These are phyloP conservation scores for Nephrotoma flavescens DNA, from an alignment of 2,888 invertebrate genomes.

Conservation along the genomic window DNA sequence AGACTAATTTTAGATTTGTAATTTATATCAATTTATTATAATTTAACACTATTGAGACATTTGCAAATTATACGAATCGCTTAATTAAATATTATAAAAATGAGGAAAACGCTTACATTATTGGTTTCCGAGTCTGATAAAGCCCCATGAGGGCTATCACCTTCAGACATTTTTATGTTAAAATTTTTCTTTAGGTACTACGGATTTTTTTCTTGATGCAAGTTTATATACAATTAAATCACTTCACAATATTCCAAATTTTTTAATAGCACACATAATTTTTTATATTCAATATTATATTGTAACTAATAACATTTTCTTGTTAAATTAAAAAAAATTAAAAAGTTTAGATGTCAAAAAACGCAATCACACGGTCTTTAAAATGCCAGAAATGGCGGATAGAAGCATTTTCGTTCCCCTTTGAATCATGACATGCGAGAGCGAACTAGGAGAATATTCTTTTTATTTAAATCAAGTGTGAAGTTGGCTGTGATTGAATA, in stretches of 20 bases:
- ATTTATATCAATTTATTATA: neutral
- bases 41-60: neutral
- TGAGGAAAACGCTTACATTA: conserved; percentile 10
- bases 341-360: conserved; percentile 8
- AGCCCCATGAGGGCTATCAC: neutral
- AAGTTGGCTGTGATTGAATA: neutral
- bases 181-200: neutral
- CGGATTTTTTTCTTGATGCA: neutral
- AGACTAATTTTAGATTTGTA: neutral
- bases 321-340: neutral
- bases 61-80: neutral
- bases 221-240: neutral
- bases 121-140: conserved; percentile 10
- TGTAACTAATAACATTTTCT: neutral
- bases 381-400: conserved; percentile 14
- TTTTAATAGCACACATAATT: neutral
- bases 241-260: neutral
- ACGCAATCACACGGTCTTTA: conserved; percentile 13
- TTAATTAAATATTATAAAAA: neutral
- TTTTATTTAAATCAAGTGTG: neutral
- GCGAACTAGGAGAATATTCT: neutral
- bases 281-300: neutral
- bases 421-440: conserved; percentile 1
- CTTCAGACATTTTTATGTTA: conserved; percentile 1
- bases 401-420: conserved; percentile 1